Evolutionary conservation across 2,113 vertebrate genomes (phyloP).

Genomic region (Oenanthe oenanthe): DNA sequence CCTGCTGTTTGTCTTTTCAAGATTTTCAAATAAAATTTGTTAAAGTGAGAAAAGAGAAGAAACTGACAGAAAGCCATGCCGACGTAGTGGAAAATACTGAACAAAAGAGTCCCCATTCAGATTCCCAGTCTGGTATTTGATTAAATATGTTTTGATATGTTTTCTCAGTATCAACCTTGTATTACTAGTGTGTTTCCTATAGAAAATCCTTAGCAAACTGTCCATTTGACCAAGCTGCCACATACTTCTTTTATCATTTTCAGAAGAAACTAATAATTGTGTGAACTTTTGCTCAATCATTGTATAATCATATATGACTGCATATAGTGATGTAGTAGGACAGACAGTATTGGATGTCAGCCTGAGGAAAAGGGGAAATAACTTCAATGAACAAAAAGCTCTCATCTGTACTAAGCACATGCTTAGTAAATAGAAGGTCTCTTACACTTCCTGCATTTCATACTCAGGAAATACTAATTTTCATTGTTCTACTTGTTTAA

Average conservation of each 20-base stretch:
- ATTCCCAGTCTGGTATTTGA: constrained; percentile 60
- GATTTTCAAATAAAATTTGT: constrained; percentile 75
- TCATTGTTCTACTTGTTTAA: neutral
- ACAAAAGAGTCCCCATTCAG: constrained; percentile 42
- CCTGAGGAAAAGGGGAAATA: neutral
- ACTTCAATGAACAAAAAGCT: neutral
- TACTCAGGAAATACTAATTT: neutral
- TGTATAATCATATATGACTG: neutral
- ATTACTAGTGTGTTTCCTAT: neutral
- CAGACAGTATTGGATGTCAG: neutral
- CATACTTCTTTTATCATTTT: constrained; percentile 13
- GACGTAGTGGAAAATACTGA: constrained; percentile 40
- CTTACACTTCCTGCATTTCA: neutral
- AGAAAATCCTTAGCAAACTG: neutral
- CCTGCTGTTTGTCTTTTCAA: constrained; percentile 47
- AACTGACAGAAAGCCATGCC: neutral
- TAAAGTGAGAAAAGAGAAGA: constrained; percentile 74
- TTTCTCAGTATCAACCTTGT: neutral
- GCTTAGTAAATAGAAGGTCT: neutral
- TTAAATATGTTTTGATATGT: neutral
- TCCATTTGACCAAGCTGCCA: constrained; percentile 11
- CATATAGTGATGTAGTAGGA: neutral
- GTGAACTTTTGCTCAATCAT: neutral
- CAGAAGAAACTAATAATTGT: neutral
- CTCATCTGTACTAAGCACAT: neutral